Conservation (phyloP, 2,888 invertebrate genomes). For the Calameuta filiformis region DNA sequence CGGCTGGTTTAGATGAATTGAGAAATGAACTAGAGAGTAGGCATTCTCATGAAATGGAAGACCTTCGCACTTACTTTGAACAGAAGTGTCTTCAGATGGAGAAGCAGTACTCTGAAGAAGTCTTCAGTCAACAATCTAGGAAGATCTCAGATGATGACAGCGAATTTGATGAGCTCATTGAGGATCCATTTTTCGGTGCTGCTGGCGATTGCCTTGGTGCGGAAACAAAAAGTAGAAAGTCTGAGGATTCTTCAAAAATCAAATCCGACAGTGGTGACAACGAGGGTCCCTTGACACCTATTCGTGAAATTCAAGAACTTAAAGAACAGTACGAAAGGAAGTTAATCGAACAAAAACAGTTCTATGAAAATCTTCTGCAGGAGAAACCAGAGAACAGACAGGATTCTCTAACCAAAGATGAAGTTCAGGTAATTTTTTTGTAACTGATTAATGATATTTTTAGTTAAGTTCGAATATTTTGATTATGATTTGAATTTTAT, state of each 20-base stretch:
- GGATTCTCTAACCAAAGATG: slow-evolving; percentile 1
- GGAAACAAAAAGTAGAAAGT: slow-evolving; percentile 22
- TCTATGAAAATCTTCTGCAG: neutral
- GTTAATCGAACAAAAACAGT: neutral
- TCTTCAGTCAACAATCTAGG: slow-evolving; percentile 75
- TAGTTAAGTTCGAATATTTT: neutral
- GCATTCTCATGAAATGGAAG: slow-evolving; percentile 82
- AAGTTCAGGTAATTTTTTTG: slow-evolving; percentile 14
- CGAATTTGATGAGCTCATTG: slow-evolving; percentile 64
- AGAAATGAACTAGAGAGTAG: slow-evolving; percentile 73
- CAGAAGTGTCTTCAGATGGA: slow-evolving; percentile 83
- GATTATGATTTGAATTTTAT: neutral
- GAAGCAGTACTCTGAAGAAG: slow-evolving; percentile 80
- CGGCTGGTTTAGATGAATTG: slow-evolving; percentile 70
- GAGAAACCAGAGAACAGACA: neutral
- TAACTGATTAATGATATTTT: neutral
- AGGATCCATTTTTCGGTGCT: slow-evolving; percentile 59
- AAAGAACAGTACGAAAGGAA: slow-evolving; percentile 2
- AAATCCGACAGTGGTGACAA: neutral
- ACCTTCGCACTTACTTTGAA: slow-evolving; percentile 82
- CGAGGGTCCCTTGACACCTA: neutral
- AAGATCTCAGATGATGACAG: slow-evolving; percentile 68
- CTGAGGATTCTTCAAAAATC: slow-evolving; percentile 30
- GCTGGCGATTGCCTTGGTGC: slow-evolving; percentile 47
- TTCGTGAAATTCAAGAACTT: neutral